Evolutionary conservation across 2,797 vertebrate species (phyloP), one percentile per base, ranked within the genome.

Genomic region (Karalla daura): DNA sequence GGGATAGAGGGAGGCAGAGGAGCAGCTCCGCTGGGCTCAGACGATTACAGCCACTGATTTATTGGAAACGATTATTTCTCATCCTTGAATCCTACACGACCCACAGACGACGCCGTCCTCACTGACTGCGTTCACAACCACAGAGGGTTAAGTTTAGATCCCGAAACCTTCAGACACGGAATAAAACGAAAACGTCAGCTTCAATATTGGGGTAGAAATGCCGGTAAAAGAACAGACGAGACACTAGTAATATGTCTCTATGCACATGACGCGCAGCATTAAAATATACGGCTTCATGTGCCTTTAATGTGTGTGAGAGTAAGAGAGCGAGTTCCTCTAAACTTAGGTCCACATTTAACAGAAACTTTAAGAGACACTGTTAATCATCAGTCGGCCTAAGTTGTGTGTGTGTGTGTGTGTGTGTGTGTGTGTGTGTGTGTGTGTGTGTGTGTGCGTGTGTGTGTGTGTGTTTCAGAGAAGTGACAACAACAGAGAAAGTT

Each of bases 41-140:
- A 53, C 27, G 12, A 70, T 67, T 37, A 71, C 12, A 37, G 70
- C 39, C 41, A 33, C 43, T 51, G 9, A 53, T 53, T 65, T 64
- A 76, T 58, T 39, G 30, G 41, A 58, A 71, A 55, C 28, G 25
- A 24, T 43, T 11, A 61, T 10, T 62, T 24, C 27, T 36, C 11
- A 35, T 15, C 35, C 28, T 36, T 33, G 7, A 49, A 53, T 33
- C 30, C 35, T 6, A 3, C 23, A 8, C 25, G 54, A 61, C 44
- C 25, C 25, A 4, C 4, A 5, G 9, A 11, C 3, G 56, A 41
- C 55, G 66, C 55, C 66, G 1, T 58, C 45, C 32, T 51, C 36
- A 18, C 33, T 39, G 20, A 45, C 36, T 60, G n/a, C 15, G 28
- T 4, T 23, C 24, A 49, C 54, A 50, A 25, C n/a, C 36, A 33